Conservation (phyloP, 37 sponge, comb jelly and placozoan genomes). For the Haliclona indistincta region DNA sequence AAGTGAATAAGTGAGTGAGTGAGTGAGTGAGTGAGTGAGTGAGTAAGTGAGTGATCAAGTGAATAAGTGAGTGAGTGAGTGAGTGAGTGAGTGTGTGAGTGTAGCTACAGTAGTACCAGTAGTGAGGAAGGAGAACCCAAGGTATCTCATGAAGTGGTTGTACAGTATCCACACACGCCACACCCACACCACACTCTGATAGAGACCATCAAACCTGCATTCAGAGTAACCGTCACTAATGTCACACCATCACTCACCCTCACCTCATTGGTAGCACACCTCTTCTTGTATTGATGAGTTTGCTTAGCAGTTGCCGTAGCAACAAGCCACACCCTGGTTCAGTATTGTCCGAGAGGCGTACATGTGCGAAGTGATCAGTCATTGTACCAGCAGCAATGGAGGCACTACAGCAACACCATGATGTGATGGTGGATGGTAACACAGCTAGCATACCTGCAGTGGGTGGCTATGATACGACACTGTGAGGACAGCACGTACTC, state of each 20-base stretch:
- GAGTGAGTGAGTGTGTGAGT: conserved; percentile 38
- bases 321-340: conserved; percentile 63
- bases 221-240: no score
- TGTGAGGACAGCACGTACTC: no score
- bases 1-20: no score
- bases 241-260: no score
- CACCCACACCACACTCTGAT: conserved; percentile 56
- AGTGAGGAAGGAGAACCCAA: conserved; percentile 38
- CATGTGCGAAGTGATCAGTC: conserved; percentile 46
- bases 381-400: neutral
- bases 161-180: conserved; percentile 73
- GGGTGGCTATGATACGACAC: no score
- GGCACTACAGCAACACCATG: neutral
- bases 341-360: conserved; percentile 37
- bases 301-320: conserved; percentile 46
- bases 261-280: conserved; percentile 50
- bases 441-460: no score
- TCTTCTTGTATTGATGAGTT: conserved; percentile 31
- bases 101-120: conserved; percentile 20
- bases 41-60: no score
- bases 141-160: conserved; percentile 54
- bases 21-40: conserved; percentile 35
- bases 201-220: conserved; percentile 25
- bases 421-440: no score
- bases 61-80: no score